Evolutionary conservation across 1,140 invertebrate genomes (phyloP), one percentile per base, ranked within the genome.

Genomic region (Daktulosphaira vitifoliae): DNA sequence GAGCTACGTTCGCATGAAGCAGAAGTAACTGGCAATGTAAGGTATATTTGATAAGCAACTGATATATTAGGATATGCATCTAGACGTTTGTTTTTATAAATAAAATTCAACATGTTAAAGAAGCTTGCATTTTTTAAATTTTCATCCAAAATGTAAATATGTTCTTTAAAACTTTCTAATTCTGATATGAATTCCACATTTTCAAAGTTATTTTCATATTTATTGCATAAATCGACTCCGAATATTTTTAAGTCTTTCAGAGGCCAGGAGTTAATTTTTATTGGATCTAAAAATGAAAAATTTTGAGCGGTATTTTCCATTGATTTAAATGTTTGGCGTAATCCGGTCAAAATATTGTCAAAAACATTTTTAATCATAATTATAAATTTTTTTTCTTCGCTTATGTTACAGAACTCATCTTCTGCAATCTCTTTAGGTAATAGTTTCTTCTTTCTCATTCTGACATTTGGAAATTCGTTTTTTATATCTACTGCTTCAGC

Each of bases 231-330:
- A 56, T 56, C 22, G 1, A 42, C 22, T 42, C 38, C 22, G 2
- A 9, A 4, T 42, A 2, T 33, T 56, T 42, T 42, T 13, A 56
- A 56, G 2, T 56, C 1, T 42, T 25, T 20, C 13, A 26, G 38
- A 56, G 53, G 38, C 53, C 2, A 44, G 11, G 22, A 42, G 39
- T 56, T 15, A 56, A 38, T 54, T 39, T n/a, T 56, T 56, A 8
- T 56, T 25, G 22, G 20, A 42, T 56, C 13, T 54, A 54, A 39
- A 53, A 38, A 53, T 38, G 9, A 37, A 38, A 53, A 42, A 25
- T 56, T 15, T 56, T 56, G 7, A 42, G 22, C 22, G 1, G 39
- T 56, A 16, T 42, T 56, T 56, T 56, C 38, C 53, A 56, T 42
- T 42, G 53, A 56, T 44, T 56, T 25, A 25, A 56, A 56, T 56